Evolutionary conservation across 2,113 vertebrate species (phyloP).

Genomic region (Malurus cyaneus): DNA sequence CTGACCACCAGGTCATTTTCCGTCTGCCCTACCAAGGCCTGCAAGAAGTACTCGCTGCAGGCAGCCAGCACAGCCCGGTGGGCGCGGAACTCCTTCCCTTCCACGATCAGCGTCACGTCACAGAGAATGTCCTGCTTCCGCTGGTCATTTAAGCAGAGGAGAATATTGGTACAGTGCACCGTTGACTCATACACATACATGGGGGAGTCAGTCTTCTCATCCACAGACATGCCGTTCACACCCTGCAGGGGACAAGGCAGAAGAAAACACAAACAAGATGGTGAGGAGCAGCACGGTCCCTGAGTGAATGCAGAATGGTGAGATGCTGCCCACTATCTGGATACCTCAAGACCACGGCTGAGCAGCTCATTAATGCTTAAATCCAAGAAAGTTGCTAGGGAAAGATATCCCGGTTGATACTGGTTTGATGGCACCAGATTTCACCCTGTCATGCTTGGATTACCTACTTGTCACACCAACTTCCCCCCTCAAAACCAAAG

Average conservation of each 20-base stretch:
- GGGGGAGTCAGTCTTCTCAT: slow-evolving; percentile 99
- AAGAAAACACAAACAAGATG: slow-evolving; percentile 28
- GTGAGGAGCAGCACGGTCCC: neutral
- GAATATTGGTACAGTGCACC: slow-evolving; percentile 99
- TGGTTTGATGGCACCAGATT: neutral
- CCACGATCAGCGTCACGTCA: slow-evolving; percentile 96
- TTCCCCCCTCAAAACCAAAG: neutral
- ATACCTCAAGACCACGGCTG: neutral
- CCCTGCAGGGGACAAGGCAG: slow-evolving; percentile 82
- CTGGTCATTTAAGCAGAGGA: slow-evolving; percentile 99
- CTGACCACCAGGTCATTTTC: slow-evolving; percentile 95
- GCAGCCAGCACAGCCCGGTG: slow-evolving; percentile 97
- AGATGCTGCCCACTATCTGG: neutral
- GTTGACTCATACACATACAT: slow-evolving; percentile 99
- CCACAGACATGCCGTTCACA: slow-evolving; percentile 99
- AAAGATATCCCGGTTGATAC: neutral
- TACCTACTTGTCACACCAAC: neutral
- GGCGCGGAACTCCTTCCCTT: slow-evolving; percentile 97
- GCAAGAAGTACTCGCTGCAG: slow-evolving; percentile 98
- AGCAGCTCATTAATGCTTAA: neutral
- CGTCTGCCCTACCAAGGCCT: slow-evolving; percentile 90
- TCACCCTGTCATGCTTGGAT: neutral
- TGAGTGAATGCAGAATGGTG: fast-evolving
- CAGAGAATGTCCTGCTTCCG: slow-evolving; percentile 99
- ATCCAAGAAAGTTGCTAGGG: neutral